Evolutionary conservation across 2,113 vertebrate species (phyloP), one percentile per base, ranked within the genome.

Genomic region (Australoheros scitulus): DNA sequence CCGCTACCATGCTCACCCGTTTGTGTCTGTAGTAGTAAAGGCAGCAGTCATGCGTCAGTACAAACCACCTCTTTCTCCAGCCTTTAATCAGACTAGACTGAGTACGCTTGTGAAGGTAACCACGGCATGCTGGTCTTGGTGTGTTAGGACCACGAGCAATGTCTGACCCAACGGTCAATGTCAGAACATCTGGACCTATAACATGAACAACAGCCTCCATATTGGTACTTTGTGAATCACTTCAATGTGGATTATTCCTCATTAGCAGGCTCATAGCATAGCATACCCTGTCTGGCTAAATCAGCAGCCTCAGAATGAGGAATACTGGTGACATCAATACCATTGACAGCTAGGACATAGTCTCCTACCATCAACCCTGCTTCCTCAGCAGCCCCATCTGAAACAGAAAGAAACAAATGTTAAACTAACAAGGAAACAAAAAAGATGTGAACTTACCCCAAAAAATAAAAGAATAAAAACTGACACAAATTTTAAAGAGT

Each of bases 51-150:
- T 97, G 96, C 38, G 96, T 97, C 60, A 98, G 94, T 14, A 98
- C 97, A 84, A 98, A 99, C 97, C 97, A 98, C 63, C 97, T 96
- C 92, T 97, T 98, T 87, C 97, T 97, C 97, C 97, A 98, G n/a
- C 97, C 96, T 92, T 97, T 97, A 61, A 98, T 17, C 61, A 98
- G 93, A 0, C 97, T 94, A 0, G 96, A 97, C 24, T 97, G 97
- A 26, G 96, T 98, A 61, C 96, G 94, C 83, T 98, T 98, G 78
- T 97, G 96, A 8, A 98, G 92, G 79, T 98, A 97, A n/a, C 97
- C 97, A 1, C 96, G 94, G 77, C 97, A 99, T 4, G 96, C 92
- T 4, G 97, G 97, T 59, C 96, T 93, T 0, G 97, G 97, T 0
- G 94, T 97, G 79, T 96, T 98, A 3, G 98, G 97, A 43, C 92